Percentiles rank a stretch among this genome's conserved stretches.
phyloP scores from a whole-genome alignment of 2,888 invertebrate species.

The Orthosia incerta region DNA sequence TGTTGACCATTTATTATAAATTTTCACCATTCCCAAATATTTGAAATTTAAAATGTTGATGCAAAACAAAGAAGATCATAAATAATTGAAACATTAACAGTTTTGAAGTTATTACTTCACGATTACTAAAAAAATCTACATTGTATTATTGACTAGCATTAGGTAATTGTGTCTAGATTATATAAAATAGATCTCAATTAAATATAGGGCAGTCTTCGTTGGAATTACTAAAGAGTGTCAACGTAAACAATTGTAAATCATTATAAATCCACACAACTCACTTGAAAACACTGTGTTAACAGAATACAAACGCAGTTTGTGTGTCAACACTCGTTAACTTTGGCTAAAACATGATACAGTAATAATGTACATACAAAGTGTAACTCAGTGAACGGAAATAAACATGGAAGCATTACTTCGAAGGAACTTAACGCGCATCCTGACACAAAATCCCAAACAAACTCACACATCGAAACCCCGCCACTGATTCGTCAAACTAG shows the following conservation, averaged over 20 bases:
- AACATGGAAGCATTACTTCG: no score
- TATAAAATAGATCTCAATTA: slow-evolving; percentile 91
- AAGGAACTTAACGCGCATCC: no score
- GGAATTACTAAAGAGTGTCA: slow-evolving; percentile 88
- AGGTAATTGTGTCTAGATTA: slow-evolving; percentile 88
- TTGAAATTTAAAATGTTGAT: slow-evolving; percentile 32
- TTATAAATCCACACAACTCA: slow-evolving; percentile 82
- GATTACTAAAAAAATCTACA: slow-evolving; percentile 78
- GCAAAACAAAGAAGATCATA: slow-evolving; percentile 37
- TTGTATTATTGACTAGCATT: slow-evolving; percentile 83
- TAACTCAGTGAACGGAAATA: no score
- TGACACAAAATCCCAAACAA: no score
- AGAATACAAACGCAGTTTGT: slow-evolving; percentile 77
- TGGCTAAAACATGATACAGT: slow-evolving; percentile 79
- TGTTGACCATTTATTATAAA: slow-evolving; percentile 8
- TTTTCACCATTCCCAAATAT: slow-evolving; percentile 35
- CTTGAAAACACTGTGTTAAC: slow-evolving; percentile 76
- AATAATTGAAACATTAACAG: slow-evolving; percentile 48
- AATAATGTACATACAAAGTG: slow-evolving; percentile 78
- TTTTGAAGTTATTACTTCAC: slow-evolving; percentile 61
- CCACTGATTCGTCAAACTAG: no score
- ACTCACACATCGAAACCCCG: no score
- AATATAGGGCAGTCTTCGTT: slow-evolving; percentile 91
- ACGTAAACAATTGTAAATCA: slow-evolving; percentile 86
- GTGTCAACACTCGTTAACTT: slow-evolving; percentile 82